Percentiles rank a stretch among this genome's conserved stretches.
phyloP scores from a whole-genome alignment of 2,888 invertebrate genomes.

The Clanis bilineata region DNA sequence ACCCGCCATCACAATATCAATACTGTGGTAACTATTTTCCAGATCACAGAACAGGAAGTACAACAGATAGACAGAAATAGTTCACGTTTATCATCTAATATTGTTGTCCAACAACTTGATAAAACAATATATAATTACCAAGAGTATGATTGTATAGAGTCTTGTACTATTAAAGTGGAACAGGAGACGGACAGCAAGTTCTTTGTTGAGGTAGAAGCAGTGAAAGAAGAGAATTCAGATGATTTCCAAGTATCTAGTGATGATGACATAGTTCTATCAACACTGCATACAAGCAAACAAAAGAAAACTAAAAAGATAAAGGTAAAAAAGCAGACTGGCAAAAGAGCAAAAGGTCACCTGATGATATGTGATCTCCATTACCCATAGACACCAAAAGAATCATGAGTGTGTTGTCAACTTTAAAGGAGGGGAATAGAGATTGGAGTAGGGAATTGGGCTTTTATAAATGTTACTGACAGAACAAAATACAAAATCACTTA shows the following conservation, averaged over 20 bases:
- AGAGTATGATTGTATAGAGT: neutral
- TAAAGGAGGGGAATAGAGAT: too few species aligned
- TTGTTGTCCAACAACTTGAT: constrained; percentile 24
- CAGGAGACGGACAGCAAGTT: constrained; percentile 24
- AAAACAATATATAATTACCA: constrained; percentile 22
- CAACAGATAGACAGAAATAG: constrained; percentile 42
- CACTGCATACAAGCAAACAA: constrained; percentile 46
- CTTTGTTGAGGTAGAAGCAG: constrained; percentile 30
- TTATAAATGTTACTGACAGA: too few species aligned
- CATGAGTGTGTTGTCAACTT: too few species aligned
- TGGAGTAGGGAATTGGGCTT: too few species aligned
- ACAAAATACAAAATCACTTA: too few species aligned
- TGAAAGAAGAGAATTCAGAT: constrained; percentile 51
- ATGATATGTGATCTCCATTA: constrained; percentile 16
- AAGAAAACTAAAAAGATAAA: constrained; percentile 41
- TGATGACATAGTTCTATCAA: constrained; percentile 63
- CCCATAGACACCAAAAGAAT: too few species aligned
- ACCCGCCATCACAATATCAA: too few species aligned
- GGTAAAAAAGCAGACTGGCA: too few species aligned
- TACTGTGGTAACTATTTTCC: neutral
- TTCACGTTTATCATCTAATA: constrained; percentile 39
- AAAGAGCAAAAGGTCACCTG: constrained; percentile 26
- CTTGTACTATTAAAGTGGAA: constrained; percentile 40
- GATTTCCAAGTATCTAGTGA: constrained; percentile 41
- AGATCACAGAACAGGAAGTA: constrained; percentile 47